Conservation (phyloP, 2,797 vertebrate species). For the Oryzias sinensis region DNA sequence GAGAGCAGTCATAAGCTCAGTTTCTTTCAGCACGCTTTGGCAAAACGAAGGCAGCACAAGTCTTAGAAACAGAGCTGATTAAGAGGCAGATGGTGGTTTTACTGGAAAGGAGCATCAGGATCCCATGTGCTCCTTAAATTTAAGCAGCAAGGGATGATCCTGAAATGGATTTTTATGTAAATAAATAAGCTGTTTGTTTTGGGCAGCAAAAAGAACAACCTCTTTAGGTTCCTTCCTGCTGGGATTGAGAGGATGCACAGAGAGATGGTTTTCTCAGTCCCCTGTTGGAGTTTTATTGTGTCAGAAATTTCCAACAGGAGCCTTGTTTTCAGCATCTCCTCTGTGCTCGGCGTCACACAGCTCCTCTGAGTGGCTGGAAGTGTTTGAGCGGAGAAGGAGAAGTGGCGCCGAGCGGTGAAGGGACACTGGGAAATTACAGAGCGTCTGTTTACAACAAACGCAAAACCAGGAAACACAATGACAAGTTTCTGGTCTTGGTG, state of each 20-base stretch:
- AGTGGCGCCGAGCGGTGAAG: constrained; percentile 23
- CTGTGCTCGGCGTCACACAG: constrained; percentile 41
- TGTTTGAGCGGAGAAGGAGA: constrained; percentile 56
- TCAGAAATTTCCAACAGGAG: constrained; percentile 49
- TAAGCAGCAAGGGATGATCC: neutral
- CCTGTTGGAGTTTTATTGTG: constrained; percentile 13
- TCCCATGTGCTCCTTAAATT: neutral
- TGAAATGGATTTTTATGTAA: constrained; percentile 14
- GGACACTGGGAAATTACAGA: constrained; percentile 47
- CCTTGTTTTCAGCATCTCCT: constrained; percentile 51
- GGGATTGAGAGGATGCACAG: constrained; percentile 6
- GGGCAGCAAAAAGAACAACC: neutral
- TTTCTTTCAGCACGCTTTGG: neutral
- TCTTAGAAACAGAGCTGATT: neutral
- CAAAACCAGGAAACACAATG: constrained; percentile 19
- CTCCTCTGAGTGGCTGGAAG: constrained; percentile 54
- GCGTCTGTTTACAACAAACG: constrained; percentile 53
- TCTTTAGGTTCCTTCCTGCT: constrained; percentile 1
- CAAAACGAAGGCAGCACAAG: neutral
- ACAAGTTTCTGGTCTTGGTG: constrained; percentile 32
- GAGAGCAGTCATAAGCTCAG: neutral
- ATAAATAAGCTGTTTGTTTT: constrained; percentile 2
- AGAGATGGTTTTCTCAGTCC: neutral
- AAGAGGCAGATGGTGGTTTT: neutral
- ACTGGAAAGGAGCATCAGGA: neutral